Percentiles rank a stretch among this genome's conserved stretches.
Conservation (phyloP, 1,140 invertebrate species). For the Hylyphantes graminicola region DNA sequence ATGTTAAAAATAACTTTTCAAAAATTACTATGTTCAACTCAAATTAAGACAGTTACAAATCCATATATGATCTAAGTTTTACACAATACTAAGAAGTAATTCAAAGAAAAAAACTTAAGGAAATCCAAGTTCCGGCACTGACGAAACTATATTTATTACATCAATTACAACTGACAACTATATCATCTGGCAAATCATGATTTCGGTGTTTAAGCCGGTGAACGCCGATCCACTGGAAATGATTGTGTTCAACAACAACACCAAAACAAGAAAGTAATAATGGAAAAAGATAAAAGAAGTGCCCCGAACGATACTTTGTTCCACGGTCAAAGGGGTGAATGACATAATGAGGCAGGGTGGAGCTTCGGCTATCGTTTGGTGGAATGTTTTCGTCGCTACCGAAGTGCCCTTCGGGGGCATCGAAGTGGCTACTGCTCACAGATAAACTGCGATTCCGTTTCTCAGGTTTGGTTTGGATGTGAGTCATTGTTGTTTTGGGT, state of each 20-base stretch:
- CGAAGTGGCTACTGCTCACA: too few species aligned
- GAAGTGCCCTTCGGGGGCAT: slow-evolving; percentile 4
- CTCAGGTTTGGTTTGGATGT: too few species aligned
- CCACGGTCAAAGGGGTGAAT: slow-evolving; percentile 27
- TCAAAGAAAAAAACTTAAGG: too few species aligned
- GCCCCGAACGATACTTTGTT: slow-evolving; percentile 9
- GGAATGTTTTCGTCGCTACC: slow-evolving; percentile 21
- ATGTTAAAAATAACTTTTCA: too few species aligned
- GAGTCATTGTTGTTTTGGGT: too few species aligned
- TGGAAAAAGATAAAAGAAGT: not conserved
- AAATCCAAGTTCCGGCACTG: not conserved
- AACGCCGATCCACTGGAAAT: not conserved
- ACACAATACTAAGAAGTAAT: too few species aligned
- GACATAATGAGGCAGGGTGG: slow-evolving; percentile 53
- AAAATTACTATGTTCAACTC: too few species aligned
- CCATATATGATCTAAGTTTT: too few species aligned
- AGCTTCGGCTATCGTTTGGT: not conserved
- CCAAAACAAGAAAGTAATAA: slow-evolving; percentile 7
- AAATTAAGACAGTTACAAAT: too few species aligned
- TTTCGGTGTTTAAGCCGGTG: not conserved
- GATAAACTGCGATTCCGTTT: too few species aligned
- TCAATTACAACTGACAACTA: slow-evolving; percentile 45
- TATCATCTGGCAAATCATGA: slow-evolving; percentile 19
- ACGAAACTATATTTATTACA: slow-evolving; percentile 21
- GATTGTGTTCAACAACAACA: slow-evolving; percentile 7